Evolutionary conservation across 37 sponge, comb jelly and placozoan genomes (phyloP).

Genomic region (Aphrocallistes beatrix): DNA sequence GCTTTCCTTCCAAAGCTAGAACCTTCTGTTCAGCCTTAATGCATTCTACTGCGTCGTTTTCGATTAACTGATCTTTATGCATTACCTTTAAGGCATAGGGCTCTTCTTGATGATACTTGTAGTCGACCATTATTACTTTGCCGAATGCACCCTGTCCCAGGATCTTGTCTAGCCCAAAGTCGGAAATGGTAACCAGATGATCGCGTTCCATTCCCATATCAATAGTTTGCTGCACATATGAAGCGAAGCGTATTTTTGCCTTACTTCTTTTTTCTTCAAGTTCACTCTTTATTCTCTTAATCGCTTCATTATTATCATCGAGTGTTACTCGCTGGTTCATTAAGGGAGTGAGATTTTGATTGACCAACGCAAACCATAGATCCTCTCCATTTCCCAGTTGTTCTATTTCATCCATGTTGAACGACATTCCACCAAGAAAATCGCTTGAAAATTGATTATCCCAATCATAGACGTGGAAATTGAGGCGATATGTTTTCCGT

Average conservation of each 20-base stretch:
- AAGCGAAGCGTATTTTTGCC: not conserved
- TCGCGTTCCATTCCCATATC: not conserved
- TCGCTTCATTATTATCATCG: constrained; percentile 11
- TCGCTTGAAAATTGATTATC: not conserved
- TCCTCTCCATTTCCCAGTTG: not conserved
- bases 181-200: not conserved
- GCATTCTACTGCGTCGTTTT: constrained; percentile 93
- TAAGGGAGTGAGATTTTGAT: constrained; percentile 4
- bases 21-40: constrained; percentile 86
- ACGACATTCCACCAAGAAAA: not conserved
- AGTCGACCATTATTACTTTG: not conserved
- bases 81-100: constrained; percentile 80
- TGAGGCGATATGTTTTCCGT: not conserved
- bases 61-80: constrained; percentile 86
- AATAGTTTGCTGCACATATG: not conserved
- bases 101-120: not conserved
- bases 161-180: not conserved
- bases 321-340: constrained; percentile 5
- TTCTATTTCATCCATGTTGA: not conserved
- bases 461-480: constrained; percentile 7
- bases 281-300: not conserved
- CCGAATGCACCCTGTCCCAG: constrained; percentile 9
- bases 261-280: not conserved
- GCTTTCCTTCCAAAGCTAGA: constrained; percentile 67
- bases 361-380: not conserved